Evolutionary conservation across 2,797 vertebrate species (phyloP).

Genomic region (Labroides dimidiatus): DNA sequence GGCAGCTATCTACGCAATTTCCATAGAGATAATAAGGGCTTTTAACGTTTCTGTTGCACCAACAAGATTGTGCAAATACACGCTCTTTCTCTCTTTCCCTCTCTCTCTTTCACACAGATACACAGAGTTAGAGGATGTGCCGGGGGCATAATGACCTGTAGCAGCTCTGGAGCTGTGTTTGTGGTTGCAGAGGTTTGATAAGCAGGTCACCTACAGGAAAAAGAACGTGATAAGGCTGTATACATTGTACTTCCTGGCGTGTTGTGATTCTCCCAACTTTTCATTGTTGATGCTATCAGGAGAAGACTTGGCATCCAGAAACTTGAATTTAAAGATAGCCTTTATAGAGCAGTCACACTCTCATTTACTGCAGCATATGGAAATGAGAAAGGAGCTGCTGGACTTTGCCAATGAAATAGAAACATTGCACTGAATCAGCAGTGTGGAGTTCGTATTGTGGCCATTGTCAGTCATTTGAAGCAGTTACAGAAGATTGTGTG

Average conservation of each 20-base stretch:
- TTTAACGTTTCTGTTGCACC: slow-evolving; percentile 76
- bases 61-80: slow-evolving; percentile 60
- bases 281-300: slow-evolving; percentile 37
- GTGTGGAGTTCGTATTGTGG: slow-evolving; percentile 42
- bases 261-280: slow-evolving; percentile 17
- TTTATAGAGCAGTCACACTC: slow-evolving; percentile 63
- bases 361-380: slow-evolving; percentile 45
- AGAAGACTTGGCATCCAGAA: slow-evolving; percentile 50
- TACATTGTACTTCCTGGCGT: slow-evolving; percentile 33
- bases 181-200: slow-evolving; percentile 65
- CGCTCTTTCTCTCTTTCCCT: not conserved
- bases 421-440: slow-evolving; percentile 31
- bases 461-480: slow-evolving; percentile 39
- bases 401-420: slow-evolving; percentile 42
- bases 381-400: slow-evolving; percentile 34
- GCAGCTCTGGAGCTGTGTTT: slow-evolving; percentile 52
- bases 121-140: slow-evolving; percentile 19
- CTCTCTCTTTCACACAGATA: not conserved
- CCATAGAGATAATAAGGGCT: slow-evolving; percentile 76
- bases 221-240: slow-evolving; percentile 54
- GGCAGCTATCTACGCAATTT: slow-evolving; percentile 70
- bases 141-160: slow-evolving; percentile 65
- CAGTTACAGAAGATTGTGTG: slow-evolving; percentile 49
- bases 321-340: slow-evolving; percentile 75
- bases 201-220: slow-evolving; percentile 59